Evolutionary conservation across 2,113 vertebrate genomes (phyloP).

Genomic region (Peromyscus polionotus): DNA sequence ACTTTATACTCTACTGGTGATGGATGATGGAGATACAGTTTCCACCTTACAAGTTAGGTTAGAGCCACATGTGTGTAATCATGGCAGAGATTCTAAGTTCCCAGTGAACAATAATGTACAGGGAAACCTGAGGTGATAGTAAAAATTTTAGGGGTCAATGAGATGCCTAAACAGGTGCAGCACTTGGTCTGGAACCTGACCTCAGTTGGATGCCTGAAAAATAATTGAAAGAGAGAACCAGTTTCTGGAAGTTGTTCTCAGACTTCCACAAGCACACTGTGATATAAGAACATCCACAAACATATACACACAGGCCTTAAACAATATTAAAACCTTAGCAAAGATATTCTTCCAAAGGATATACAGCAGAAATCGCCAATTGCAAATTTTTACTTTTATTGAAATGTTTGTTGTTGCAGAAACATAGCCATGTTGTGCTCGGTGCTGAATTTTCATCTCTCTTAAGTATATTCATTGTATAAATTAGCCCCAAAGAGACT

Average conservation of each 20-base stretch:
- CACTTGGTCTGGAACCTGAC: neutral
- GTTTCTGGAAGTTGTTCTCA: neutral
- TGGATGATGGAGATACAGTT: neutral
- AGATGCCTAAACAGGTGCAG: neutral
- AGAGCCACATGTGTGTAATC: neutral
- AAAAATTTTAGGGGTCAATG: neutral
- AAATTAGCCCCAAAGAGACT: conserved; percentile 69
- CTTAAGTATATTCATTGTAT: conserved; percentile 63
- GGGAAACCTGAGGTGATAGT: conserved; percentile 3
- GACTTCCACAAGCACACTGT: neutral
- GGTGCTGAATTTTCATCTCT: conserved; percentile 53
- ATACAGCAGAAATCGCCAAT: conserved; percentile 23
- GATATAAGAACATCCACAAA: neutral
- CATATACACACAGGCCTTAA: neutral
- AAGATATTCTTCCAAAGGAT: conserved; percentile 36
- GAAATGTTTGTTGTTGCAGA: conserved; percentile 50
- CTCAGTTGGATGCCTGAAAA: neutral
- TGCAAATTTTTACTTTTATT: conserved; percentile 43
- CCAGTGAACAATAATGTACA: neutral
- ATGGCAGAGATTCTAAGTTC: neutral
- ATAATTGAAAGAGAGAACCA: neutral
- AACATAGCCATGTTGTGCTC: conserved; percentile 20
- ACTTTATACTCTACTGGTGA: conserved; percentile 24
- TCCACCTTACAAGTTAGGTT: neutral
- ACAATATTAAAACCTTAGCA: conserved; percentile 18